Conservation (phyloP, 2,113 vertebrate genomes). For the Otus sunia region DNA sequence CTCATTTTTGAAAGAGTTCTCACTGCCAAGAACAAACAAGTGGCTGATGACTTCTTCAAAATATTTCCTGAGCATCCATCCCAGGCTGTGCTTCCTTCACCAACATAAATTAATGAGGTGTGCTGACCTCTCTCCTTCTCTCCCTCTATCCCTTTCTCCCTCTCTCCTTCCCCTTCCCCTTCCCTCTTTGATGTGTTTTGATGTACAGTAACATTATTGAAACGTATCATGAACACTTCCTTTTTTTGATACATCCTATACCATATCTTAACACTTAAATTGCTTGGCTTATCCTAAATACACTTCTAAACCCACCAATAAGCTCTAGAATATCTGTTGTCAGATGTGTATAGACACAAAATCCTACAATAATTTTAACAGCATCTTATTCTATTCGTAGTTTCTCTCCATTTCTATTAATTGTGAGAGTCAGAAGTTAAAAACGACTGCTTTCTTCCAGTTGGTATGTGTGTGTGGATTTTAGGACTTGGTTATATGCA, state of each 20-base stretch:
- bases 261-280: background rate
- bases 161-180: no score
- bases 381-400: background rate
- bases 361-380: background rate
- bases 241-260: background rate
- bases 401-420: conserved; percentile 1
- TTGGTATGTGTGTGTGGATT: conserved; percentile 13
- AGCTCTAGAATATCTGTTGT: background rate
- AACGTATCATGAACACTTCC: background rate
- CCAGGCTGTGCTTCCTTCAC: background rate
- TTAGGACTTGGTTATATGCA: conserved; percentile 24
- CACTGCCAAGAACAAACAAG: background rate
- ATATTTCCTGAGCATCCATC: background rate
- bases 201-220: background rate
- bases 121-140: background rate
- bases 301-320: background rate
- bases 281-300: background rate
- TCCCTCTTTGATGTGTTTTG: background rate
- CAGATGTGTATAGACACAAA: background rate
- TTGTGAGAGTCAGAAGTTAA: conserved; percentile 1
- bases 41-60: background rate
- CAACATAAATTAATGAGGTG: background rate
- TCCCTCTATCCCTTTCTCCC: no score
- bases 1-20: background rate
- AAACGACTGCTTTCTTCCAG: conserved; percentile 1